Conservation (phyloP, 1,140 invertebrate species). For the Plutomurus gul region DNA sequence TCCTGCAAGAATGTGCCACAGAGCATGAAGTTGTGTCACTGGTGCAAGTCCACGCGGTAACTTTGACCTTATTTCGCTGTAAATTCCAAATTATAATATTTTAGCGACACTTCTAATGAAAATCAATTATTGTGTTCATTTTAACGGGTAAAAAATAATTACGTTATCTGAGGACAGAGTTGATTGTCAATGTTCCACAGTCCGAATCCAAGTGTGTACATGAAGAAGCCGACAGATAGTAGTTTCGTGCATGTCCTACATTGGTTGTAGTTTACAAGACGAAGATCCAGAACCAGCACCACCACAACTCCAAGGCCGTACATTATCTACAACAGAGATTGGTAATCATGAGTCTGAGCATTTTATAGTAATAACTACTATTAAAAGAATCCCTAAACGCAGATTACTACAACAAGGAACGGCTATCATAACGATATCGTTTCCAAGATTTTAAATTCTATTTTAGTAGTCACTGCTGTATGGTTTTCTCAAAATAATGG, state of each 20-base stretch:
- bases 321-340: constrained; percentile 51
- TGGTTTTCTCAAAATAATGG: too few relatives aligned
- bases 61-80: constrained; percentile 37
- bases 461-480: too few relatives aligned
- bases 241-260: constrained; percentile 53
- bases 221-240: constrained; percentile 53
- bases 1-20: constrained; percentile 57
- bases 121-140: too few relatives aligned
- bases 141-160: too few relatives aligned
- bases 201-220: constrained; percentile 58
- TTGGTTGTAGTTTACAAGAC: constrained; percentile 54
- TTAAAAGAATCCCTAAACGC: too few relatives aligned
- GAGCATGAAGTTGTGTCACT: constrained; percentile 57
- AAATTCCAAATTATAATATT: background rate
- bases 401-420: too few relatives aligned
- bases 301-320: constrained; percentile 57
- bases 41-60: constrained; percentile 49
- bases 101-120: background rate
- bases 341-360: background rate
- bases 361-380: too few relatives aligned
- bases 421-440: too few relatives aligned
- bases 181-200: constrained; percentile 60
- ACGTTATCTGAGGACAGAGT: constrained; percentile 57
- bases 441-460: too few relatives aligned
- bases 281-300: constrained; percentile 54